Evolutionary conservation across 2,888 invertebrate genomes (phyloP).

Genomic region (Drosophila nigricruria): DNA sequence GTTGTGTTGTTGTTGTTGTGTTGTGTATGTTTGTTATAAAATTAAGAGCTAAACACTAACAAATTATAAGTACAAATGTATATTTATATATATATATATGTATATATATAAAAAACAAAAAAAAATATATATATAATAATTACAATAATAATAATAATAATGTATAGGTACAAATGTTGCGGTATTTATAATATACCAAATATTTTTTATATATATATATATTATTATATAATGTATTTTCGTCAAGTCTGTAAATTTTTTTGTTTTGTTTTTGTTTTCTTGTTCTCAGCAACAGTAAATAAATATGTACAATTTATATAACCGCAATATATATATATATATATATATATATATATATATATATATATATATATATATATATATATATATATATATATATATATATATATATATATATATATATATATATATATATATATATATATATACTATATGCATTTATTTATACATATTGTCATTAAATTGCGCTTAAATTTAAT

Average conservation of each 20-base stretch:
- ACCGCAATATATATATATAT: conserved; percentile 11
- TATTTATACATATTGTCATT: conserved; percentile 51
- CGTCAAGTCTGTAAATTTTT: conserved; percentile 66
- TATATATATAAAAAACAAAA: conserved; percentile 9
- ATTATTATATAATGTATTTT: conserved; percentile 41
- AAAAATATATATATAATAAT: conserved; percentile 9
- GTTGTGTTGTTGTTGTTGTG: conserved; percentile 5
- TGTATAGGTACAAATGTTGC: conserved; percentile 43
- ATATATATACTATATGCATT: conserved; percentile 18
- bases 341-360: conserved; percentile 15
- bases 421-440: conserved; percentile 23
- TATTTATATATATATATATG: conserved; percentile 15
- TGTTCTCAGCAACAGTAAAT: conserved; percentile 40
- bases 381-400: conserved; percentile 13
- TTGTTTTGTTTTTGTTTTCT: neutral
- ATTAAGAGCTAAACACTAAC: conserved; percentile 47
- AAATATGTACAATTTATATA: conserved; percentile 27
- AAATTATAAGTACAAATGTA: conserved; percentile 40
- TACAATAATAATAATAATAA: conserved; percentile 24
- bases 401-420: conserved; percentile 31
- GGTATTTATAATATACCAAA: conserved; percentile 34
- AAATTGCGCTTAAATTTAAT: conserved; percentile 48
- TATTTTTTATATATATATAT: conserved; percentile 5
- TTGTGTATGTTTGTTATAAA: conserved; percentile 33
- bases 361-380: conserved; percentile 27